Conservation (phyloP, 2,888 invertebrate species). For the Polydrusus pterygomalis region DNA sequence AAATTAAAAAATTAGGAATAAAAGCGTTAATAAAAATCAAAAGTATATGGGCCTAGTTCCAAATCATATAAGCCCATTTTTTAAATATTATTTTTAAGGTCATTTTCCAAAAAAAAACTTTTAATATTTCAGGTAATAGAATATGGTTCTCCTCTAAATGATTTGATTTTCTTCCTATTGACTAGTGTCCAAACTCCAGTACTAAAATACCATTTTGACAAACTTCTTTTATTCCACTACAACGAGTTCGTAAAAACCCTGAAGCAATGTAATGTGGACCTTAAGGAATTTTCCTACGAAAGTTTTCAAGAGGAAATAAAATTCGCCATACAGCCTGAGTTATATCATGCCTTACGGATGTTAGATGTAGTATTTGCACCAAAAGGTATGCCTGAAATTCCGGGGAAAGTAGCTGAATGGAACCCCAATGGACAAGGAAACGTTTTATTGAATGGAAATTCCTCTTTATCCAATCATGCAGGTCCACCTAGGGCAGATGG, state of each 20-base stretch:
- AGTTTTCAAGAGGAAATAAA: constrained; percentile 69
- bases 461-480: neutral
- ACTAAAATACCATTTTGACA: constrained; percentile 69
- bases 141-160: constrained; percentile 73
- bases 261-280: constrained; percentile 62
- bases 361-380: constrained; percentile 49
- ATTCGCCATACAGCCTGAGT: constrained; percentile 65
- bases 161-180: constrained; percentile 74
- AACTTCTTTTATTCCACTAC: constrained; percentile 73
- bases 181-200: constrained; percentile 71
- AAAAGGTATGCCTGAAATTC: constrained; percentile 39
- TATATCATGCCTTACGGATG: constrained; percentile 71
- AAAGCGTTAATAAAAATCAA: no score
- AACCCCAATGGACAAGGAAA: constrained; percentile 29
- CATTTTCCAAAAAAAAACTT: no score
- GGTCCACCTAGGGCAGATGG: neutral
- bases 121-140: constrained; percentile 73
- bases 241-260: constrained; percentile 70
- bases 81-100: no score
- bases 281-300: constrained; percentile 67
- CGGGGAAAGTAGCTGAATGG: constrained; percentile 37
- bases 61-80: no score
- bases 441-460: neutral
- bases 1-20: no score
- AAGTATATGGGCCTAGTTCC: no score